Conservation (phyloP, 2,113 vertebrate genomes). For the Arenaria interpres region DNA sequence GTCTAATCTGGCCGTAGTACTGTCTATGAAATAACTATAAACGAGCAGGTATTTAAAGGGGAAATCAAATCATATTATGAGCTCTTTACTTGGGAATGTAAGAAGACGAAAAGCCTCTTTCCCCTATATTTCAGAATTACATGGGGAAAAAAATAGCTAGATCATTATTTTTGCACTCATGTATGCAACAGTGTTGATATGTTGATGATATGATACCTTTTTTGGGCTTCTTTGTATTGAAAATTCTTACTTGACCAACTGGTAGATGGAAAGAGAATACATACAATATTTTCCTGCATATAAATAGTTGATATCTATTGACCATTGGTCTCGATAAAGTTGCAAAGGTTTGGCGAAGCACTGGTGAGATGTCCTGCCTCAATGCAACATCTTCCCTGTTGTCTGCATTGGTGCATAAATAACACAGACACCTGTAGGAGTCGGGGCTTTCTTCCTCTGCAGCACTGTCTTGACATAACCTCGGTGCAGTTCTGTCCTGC, state of each 20-base stretch:
- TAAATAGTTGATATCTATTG: slow-evolving; percentile 20
- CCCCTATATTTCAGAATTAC: slow-evolving; percentile 9
- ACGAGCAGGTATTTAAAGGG: background rate
- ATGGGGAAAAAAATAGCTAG: background rate
- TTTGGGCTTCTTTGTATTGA: background rate
- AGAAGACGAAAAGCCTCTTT: background rate
- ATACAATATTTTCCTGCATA: background rate
- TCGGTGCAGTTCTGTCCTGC: background rate
- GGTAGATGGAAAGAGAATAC: background rate
- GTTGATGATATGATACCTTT: background rate
- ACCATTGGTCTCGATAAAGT: background rate
- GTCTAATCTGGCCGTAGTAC: background rate
- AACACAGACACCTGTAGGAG: slow-evolving; percentile 32
- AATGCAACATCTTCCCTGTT: background rate
- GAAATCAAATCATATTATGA: background rate
- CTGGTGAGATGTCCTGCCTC: background rate
- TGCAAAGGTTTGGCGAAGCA: slow-evolving; percentile 25
- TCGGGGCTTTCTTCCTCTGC: background rate
- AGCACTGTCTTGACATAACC: background rate
- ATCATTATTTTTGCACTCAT: background rate
- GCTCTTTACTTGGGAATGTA: background rate
- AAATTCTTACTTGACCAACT: background rate
- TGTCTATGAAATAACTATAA: background rate
- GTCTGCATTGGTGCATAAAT: background rate
- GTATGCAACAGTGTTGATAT: background rate